A percentile compares a stretch with the other conserved stretches of the same genome.
Conservation (phyloP, 1,140 invertebrate species). For the Drosophila athabasca region DNA sequence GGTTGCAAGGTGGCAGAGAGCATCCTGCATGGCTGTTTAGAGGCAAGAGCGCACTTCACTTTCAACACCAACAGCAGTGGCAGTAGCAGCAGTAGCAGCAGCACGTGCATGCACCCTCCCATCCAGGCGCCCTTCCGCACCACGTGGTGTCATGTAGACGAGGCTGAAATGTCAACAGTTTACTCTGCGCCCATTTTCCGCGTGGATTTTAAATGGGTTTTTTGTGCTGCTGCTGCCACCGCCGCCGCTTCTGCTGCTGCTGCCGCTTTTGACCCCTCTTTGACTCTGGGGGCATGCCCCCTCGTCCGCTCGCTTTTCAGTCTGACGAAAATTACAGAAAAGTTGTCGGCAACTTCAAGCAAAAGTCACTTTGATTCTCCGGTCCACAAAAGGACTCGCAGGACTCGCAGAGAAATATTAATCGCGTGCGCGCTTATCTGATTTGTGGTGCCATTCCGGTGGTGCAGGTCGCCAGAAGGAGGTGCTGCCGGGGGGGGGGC, state of each 20-base stretch:
- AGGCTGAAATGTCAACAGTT: conserved; percentile 79
- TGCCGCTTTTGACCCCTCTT: conserved; percentile 45
- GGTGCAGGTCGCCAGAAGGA: background rate
- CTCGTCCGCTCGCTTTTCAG: conserved; percentile 15
- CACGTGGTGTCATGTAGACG: conserved; percentile 57
- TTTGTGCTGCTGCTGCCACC: conserved; percentile 2
- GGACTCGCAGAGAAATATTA: conserved; percentile 25
- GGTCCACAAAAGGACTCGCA: conserved; percentile 29
- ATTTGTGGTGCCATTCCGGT: conserved; percentile 56
- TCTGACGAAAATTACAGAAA: conserved; percentile 69
- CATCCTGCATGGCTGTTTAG: conserved; percentile 61
- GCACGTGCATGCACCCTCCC: conserved; percentile 49
- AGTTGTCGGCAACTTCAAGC: conserved; percentile 65
- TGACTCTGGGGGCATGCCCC: background rate
- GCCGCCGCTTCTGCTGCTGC: conserved; percentile 11
- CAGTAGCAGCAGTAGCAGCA: conserved; percentile 21
- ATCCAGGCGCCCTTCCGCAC: background rate
- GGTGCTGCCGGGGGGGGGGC: background rate
- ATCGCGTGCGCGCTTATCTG: conserved; percentile 64
- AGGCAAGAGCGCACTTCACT: conserved; percentile 55
- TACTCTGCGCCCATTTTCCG: conserved; percentile 77
- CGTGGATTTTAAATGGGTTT: conserved; percentile 76
- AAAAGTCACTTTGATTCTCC: conserved; percentile 49
- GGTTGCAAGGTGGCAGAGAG: background rate
- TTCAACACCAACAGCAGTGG: conserved; percentile 13